phyloP scores from a whole-genome alignment of 2,113 vertebrate species.

The Platycercus adscitus region DNA sequence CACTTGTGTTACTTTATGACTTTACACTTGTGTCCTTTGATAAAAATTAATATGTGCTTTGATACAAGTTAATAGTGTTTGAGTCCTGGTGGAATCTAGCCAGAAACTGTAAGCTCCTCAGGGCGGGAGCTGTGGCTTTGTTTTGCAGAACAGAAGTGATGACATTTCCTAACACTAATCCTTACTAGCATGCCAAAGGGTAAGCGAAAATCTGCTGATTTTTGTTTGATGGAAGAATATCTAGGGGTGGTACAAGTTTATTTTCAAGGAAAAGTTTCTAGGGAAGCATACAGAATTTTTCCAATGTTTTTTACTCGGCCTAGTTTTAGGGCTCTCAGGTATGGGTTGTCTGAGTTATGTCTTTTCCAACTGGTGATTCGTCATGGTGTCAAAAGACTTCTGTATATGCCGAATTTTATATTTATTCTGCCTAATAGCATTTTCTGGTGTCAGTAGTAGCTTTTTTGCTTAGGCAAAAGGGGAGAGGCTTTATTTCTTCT shows the following conservation, averaged over 20 bases:
- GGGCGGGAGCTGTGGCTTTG: neutral
- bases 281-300: neutral
- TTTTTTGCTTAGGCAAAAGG: neutral
- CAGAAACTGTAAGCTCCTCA: neutral
- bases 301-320: neutral
- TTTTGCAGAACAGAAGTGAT: neutral
- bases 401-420: neutral
- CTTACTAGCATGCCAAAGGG: neutral
- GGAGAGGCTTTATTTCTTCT: neutral
- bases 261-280: neutral
- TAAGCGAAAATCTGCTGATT: neutral
- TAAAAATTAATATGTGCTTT: neutral
- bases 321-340: neutral
- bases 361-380: neutral
- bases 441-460: neutral
- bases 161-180: neutral
- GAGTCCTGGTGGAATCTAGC: neutral
- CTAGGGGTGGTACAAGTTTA: fast-evolving
- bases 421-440: neutral
- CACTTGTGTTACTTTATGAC: neutral
- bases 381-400: neutral
- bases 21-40: neutral
- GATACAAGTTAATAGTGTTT: neutral
- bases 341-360: neutral
- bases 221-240: neutral